These are phyloP conservation scores for Nephrotoma appendiculata DNA, from an alignment of 2,888 invertebrate species.

Conservation along the genomic window DNA sequence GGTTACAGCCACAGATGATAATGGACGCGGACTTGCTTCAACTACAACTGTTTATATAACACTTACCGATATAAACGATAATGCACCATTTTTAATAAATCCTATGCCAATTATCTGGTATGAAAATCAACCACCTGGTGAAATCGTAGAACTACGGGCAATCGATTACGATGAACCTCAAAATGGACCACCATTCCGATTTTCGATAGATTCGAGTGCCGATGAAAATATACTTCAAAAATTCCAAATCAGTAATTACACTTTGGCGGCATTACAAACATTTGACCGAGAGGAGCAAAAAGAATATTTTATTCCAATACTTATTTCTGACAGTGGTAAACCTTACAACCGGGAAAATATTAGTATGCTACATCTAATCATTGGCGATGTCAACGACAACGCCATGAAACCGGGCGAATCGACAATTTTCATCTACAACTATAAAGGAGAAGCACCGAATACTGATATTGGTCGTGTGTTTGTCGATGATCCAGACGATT, in stretches of 20 bases:
- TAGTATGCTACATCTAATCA: constrained; percentile 73
- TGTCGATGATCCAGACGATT: constrained; percentile 90
- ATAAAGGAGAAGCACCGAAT: constrained; percentile 68
- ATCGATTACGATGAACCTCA: constrained; percentile 67
- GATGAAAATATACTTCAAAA: constrained; percentile 51
- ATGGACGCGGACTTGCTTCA: constrained; percentile 47
- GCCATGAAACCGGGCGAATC: constrained; percentile 77
- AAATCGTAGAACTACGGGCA: constrained; percentile 54
- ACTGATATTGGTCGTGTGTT: constrained; percentile 75
- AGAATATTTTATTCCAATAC: constrained; percentile 75
- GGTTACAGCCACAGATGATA: constrained; percentile 62
- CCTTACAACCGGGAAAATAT: constrained; percentile 62
- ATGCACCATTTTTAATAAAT: constrained; percentile 74
- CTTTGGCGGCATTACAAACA: constrained; percentile 52
- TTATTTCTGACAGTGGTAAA: constrained; percentile 73
- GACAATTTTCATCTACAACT: constrained; percentile 88
- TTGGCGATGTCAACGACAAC: constrained; percentile 92
- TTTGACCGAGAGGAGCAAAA: constrained; percentile 85
- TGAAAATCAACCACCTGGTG: constrained; percentile 59
- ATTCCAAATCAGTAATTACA: constrained; percentile 54
- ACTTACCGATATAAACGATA: constrained; percentile 81
- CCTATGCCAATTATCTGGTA: constrained; percentile 70
- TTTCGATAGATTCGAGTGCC: constrained; percentile 39
- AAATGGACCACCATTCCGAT: constrained; percentile 77
- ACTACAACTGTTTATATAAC: constrained; percentile 53